A percentile compares a stretch with the other conserved stretches of the same genome.
Conservation (phyloP, 1,140 invertebrate genomes). For the Ephestia elutella region DNA sequence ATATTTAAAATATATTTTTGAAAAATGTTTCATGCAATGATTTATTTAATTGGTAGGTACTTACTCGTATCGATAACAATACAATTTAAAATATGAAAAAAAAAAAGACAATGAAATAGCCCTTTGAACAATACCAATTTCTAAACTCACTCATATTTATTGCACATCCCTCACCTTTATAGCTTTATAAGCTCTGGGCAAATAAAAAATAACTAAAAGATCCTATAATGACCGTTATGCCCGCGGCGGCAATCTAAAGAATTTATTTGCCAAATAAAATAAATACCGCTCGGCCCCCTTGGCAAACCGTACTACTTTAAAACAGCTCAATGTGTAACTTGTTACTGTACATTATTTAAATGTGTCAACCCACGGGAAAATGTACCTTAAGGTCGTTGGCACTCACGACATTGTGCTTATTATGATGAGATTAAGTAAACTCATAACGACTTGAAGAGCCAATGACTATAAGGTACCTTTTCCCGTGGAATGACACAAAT, state of each 20-base stretch:
- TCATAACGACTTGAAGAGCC: too few species aligned
- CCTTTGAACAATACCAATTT: not conserved
- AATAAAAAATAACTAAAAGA: conserved; percentile 16
- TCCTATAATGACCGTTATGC: conserved; percentile 16
- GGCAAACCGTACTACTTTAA: not conserved
- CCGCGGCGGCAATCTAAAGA: conserved; percentile 8
- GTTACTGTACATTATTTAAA: too few species aligned
- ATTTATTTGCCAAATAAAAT: conserved; percentile 11
- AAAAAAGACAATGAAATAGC: not conserved
- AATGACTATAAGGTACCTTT: too few species aligned
- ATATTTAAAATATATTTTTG: too few species aligned
- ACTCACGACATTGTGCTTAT: too few species aligned
- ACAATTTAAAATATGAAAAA: not conserved
- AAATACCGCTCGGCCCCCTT: not conserved
- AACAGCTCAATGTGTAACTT: not conserved
- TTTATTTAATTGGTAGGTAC: too few species aligned
- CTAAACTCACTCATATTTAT: not conserved
- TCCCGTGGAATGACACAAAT: too few species aligned
- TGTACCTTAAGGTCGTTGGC: too few species aligned
- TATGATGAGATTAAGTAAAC: too few species aligned
- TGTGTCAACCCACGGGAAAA: too few species aligned
- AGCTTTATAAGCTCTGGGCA: conserved; percentile 7
- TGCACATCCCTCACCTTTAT: conserved; percentile 8
- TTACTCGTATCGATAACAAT: not conserved
- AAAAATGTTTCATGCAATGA: too few species aligned